Conservation (phyloP, 2,113 vertebrate genomes). For the Naja naja region DNA sequence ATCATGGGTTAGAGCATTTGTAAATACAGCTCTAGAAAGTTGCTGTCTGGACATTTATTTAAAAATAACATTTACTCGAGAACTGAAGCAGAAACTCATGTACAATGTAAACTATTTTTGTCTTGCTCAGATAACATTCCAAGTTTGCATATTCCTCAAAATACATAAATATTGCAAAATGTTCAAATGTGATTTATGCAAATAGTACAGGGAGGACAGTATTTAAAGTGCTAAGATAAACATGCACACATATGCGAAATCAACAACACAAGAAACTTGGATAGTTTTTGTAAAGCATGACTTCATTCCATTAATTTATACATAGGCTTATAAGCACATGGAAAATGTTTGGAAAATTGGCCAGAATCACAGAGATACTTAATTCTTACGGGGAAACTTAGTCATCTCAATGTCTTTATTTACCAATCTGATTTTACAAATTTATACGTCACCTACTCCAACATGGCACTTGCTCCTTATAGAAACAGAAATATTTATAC, state of each 20-base stretch:
- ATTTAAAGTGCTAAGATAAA: neutral
- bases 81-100: neutral
- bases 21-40: neutral
- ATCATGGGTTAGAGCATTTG: neutral
- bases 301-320: neutral
- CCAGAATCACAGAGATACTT: neutral
- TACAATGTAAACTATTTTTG: slow-evolving; percentile 1
- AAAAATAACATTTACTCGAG: neutral
- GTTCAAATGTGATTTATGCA: neutral
- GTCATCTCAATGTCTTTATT: neutral
- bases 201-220: neutral
- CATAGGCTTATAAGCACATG: neutral
- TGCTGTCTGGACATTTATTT: neutral
- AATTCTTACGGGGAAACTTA: neutral
- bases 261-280: neutral
- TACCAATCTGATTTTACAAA: neutral
- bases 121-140: slow-evolving; percentile 11
- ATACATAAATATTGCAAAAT: neutral
- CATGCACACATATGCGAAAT: neutral
- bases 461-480: neutral
- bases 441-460: neutral
- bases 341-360: neutral
- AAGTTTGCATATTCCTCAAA: neutral
- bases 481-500: neutral
- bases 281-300: neutral